phyloP scores from a whole-genome alignment of 2,888 invertebrate species.

The Crematogaster levior region DNA sequence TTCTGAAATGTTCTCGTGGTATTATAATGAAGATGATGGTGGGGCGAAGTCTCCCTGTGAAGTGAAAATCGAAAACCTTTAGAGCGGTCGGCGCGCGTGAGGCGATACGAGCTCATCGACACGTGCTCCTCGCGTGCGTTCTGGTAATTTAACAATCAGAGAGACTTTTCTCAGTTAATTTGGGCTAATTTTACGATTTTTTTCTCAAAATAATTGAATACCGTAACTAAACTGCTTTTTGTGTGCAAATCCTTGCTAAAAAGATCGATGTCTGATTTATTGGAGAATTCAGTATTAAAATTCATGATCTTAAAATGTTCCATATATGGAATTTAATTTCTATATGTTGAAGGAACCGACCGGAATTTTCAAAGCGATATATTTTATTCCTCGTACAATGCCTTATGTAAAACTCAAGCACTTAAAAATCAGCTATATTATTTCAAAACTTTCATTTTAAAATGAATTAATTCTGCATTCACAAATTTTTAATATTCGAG shows the following conservation, averaged over 20 bases:
- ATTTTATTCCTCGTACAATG: background rate
- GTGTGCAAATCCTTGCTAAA: background rate
- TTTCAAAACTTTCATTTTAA: background rate
- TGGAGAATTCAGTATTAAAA: background rate
- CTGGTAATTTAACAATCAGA: background rate
- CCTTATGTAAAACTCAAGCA: no score
- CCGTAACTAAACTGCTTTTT: background rate
- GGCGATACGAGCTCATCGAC: background rate
- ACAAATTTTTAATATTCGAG: background rate
- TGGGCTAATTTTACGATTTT: background rate
- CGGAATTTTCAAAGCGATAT: background rate
- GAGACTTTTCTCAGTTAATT: background rate
- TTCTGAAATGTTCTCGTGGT: slow-evolving; percentile 70
- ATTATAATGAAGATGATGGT: slow-evolving; percentile 66
- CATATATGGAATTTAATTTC: background rate
- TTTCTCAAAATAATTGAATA: background rate
- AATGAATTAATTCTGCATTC: background rate
- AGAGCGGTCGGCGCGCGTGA: background rate
- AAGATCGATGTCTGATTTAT: background rate
- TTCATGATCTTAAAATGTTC: background rate
- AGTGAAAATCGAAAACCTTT: slow-evolving; percentile 73
- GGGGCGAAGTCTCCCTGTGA: slow-evolving; percentile 69
- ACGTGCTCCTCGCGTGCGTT: background rate
- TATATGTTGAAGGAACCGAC: background rate
- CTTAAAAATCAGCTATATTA: background rate